These are phyloP conservation scores for Aplidium turbinatum DNA, from an alignment of 23 tunicate genomes.

Conservation along the genomic window DNA sequence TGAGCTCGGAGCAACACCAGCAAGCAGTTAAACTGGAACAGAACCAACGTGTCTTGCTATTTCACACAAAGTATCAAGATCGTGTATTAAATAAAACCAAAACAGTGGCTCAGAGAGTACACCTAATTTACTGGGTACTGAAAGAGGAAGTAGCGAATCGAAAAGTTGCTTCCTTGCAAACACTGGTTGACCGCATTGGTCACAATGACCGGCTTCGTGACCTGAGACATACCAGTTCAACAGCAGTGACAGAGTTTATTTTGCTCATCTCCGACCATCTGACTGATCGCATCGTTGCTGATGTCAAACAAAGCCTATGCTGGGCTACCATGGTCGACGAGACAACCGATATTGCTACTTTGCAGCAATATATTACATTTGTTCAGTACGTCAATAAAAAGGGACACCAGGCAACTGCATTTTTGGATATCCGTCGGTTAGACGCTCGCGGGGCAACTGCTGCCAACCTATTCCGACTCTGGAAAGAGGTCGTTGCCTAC, in stretches of 20 bases:
- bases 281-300: constrained; percentile 25
- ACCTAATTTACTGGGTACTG: constrained; percentile 13
- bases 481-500: constrained; percentile 23
- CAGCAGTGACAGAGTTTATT: constrained; percentile 17
- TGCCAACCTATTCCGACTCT: constrained; percentile 39
- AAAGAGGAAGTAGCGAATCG: constrained; percentile 22
- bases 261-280: constrained; percentile 32
- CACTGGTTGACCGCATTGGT: constrained; percentile 21
- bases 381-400: constrained; percentile 29
- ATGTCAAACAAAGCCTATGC: constrained; percentile 20
- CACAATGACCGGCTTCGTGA: constrained; percentile 19
- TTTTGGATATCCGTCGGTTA: constrained; percentile 33
- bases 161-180: constrained; percentile 31
- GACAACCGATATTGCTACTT: constrained; percentile 18
- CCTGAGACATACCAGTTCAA: constrained; percentile 22
- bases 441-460: constrained; percentile 36
- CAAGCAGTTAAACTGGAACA: constrained; percentile 6
- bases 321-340: constrained; percentile 16
- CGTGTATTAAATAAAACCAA: constrained; percentile 14
- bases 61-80: constrained; percentile 23
- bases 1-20: constrained; percentile 17
- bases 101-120: constrained; percentile 9
- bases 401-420: constrained; percentile 18
- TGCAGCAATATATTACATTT: constrained; percentile 22
- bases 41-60: neutral